Base-by-base conservation (phyloP, 2,888 invertebrate genomes). In the Noctua fimbriata region DNA sequence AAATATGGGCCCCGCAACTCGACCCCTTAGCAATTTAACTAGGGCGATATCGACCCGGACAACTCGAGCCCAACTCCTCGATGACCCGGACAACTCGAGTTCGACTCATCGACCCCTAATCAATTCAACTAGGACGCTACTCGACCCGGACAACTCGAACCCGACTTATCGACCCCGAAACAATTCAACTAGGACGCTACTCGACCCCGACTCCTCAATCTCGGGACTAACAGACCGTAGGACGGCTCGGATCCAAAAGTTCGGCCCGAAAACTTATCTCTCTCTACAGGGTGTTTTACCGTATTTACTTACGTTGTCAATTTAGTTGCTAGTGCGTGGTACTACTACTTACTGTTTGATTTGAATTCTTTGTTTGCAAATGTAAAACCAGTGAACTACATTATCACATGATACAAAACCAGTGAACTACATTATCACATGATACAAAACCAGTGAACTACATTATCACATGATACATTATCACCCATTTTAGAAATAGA, bases 281-380 rank as follows among this genome's bases (percentile, higher is more conserved):
- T 16, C 7, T 66, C 36, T 36, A 67, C n/a, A 44, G 16, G 16
- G 0, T 16, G n/a, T 67, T 44, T 66, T 67, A 44, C n/a, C 24
- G 16, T 67, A 44, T 67, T 44, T 67, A 44, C n/a, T 67, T 9
- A 16, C 44, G 67, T 67, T 9, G 67, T 44, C 44, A 16, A 67
- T 44, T n/a, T 44, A 7, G 58, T 58, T 74, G 44, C 3, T 76
- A 9, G 44, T n/a, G 74, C 58, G 44, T 76, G n/a, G n/a, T n/a
- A n/a, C n/a, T n/a, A 18, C 10, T 41, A 73, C 24, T 12, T 44
- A 75, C 10, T 58, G 32, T 73, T 73, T 58, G 18, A 32, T 58
- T 28, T 32, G 1, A 32, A 52, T 32, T 41, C 12, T 74, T 41
- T 12, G 24, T 73, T 5, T 32, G 44, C 44, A n/a, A 9, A 58